Percentiles rank a stretch among this genome's conserved stretches.
These are phyloP conservation scores for Cavia porcellus DNA, from an alignment of 2,113 vertebrate species.

Conservation along the genomic window DNA sequence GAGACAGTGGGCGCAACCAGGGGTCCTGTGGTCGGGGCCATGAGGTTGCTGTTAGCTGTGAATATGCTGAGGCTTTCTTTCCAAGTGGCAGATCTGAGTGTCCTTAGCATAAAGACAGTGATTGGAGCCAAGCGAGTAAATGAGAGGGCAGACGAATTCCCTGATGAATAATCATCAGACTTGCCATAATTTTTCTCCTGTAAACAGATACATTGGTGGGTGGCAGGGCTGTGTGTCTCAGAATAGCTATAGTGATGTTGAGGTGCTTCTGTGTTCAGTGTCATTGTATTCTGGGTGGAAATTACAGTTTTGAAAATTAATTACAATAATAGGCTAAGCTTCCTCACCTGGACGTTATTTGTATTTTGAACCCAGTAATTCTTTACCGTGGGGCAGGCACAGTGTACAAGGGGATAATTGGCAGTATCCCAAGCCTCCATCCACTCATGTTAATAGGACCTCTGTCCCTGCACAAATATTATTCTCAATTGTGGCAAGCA, in stretches of 20 bases:
- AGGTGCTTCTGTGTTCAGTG: background rate
- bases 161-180: background rate
- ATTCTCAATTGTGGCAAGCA: background rate
- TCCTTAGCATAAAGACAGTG: background rate
- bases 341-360: background rate
- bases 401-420: background rate
- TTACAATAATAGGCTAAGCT: background rate
- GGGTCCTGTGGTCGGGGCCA: accelerated
- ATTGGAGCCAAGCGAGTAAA: background rate
- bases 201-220: background rate
- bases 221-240: background rate
- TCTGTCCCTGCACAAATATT: background rate
- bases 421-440: background rate
- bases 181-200: background rate
- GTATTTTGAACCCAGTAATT: background rate
- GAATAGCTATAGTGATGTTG: background rate
- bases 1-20: background rate
- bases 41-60: background rate
- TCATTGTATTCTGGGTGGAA: conserved; percentile 30
- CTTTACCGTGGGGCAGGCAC: background rate
- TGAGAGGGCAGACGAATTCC: background rate
- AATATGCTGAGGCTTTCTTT: background rate
- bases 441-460: background rate
- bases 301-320: conserved; percentile 25
- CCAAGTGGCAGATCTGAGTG: background rate